Evolutionary conservation across 2,113 vertebrate species (phyloP), one percentile per base, ranked within the genome.

Genomic region (Petrocephalus zakoni): DNA sequence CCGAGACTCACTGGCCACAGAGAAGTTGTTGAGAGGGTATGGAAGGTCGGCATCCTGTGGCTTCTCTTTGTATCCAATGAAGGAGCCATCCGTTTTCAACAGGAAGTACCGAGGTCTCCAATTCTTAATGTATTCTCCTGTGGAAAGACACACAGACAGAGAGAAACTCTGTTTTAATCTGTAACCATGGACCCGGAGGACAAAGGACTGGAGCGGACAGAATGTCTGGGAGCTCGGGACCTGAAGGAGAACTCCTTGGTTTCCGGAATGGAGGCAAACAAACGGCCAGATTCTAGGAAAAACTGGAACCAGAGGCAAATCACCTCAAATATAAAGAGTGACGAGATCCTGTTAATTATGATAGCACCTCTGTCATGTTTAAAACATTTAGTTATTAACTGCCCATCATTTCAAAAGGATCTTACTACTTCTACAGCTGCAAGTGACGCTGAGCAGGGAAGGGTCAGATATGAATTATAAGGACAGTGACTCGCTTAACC

Each of bases 51-150:
- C 97, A 93, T 99, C 98, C 95, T 98, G 98, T 91, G 98, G 98
- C 94, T 99, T 99, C 94, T 99, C 98, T 95, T 99, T 99, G 94
- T 99, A 99, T 92, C 98, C 98, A 90, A 99, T 98, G 95, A 99
- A 99, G 90, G 98, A 99, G 92, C 98, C 98, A 94, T 99, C 98
- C 92, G 98, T 99, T 96, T 99, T 99, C 92, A 99, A 93, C 91
- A 99, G 96, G 95, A 99, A 99, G 89, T 99, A 99, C 90, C 98
- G 96, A 87, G 98, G 98, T 91, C 98, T 97, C 98, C 98, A 99
- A 93, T 99, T 99, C 96, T 99, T 99, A 95, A 99, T 99, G 94
- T 99, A 99, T 95, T 99, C 98, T 94, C 98, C 98, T 99, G 92
- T 68, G 92, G 19, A 52, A 92, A 90, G 82, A 91, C 91, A 87